These are phyloP conservation scores for Acleris holmiana DNA, from an alignment of 2,888 invertebrate species.

Conservation along the genomic window DNA sequence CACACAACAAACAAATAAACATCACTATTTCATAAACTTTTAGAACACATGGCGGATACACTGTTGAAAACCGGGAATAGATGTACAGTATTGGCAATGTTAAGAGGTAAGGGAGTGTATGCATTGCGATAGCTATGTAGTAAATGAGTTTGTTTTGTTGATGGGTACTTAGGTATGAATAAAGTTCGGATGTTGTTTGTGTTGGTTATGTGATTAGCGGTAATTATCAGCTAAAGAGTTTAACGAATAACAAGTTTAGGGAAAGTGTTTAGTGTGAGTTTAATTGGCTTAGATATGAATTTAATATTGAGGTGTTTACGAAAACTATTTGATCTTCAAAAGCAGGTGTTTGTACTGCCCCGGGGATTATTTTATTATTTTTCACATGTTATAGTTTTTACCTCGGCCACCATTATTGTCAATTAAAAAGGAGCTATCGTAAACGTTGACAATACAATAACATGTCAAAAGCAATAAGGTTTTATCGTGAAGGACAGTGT, in stretches of 20 bases:
- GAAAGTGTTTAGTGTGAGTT: too few species aligned
- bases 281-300: too few species aligned
- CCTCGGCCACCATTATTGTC: too few species aligned
- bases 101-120: not conserved
- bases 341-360: too few species aligned
- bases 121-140: not conserved
- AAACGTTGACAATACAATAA: too few species aligned
- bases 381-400: too few species aligned
- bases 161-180: not conserved
- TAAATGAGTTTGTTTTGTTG: not conserved
- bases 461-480: too few species aligned
- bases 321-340: too few species aligned
- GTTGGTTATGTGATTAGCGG: conserved; percentile 1
- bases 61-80: not conserved
- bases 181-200: not conserved
- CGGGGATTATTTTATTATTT: too few species aligned
- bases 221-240: not conserved
- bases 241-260: not conserved
- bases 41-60: not conserved
- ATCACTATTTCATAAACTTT: not conserved
- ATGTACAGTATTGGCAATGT: not conserved
- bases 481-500: too few species aligned
- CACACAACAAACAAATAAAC: conserved; percentile 6
- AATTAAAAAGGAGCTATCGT: too few species aligned
- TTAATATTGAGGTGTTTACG: too few species aligned